Base-by-base conservation (phyloP, 2,888 invertebrate species). In the Leucophenga montana region DNA sequence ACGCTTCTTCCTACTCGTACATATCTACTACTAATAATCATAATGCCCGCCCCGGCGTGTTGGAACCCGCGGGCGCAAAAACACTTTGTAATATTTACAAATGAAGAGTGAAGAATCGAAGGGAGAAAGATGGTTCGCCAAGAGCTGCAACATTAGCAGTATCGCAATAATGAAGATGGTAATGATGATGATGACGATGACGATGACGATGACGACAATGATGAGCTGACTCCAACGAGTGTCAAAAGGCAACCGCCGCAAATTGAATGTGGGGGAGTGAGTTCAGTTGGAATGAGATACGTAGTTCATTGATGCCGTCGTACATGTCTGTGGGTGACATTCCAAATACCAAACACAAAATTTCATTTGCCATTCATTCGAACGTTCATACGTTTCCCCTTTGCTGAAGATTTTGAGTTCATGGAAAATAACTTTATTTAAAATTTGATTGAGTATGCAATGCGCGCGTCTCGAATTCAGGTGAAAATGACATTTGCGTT, bases 271-370 rank as follows among this genome's bases (percentile, higher is more conserved):
- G 73, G 64, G 65, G 31, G 69, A 67, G n/a, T 50, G 56, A 61
- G 46, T 22, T 39, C 11, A 39, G 39, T 11, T 39, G 39, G 39
- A 39, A 39, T 39, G 39, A 46, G 72, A 59, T 70, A 0, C 56
- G 61, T 4, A 57, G 8, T 57, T 56, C 48, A 27, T 59, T 44
- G 66, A 14, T 71, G 72, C 56, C 73, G 70, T 70, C 79, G 77
- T 77, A 78, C 82, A 85, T 85, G 85, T 88, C 88, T 89, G 88
- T 83, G 85, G 85, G 84, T 89, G 88, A 88, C 88, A 88, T 84
- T 81, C 83, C 85, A 84, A 85, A 87, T 86, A 86, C 86, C 87
- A 84, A 85, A 85, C 84, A 85, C 70, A 73, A 78, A 87, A 86
- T 86, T 85, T 88, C 86, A 86, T 88, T 87, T 85, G 84, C 78